These are phyloP conservation scores for Sphyrna mokarran DNA, from an alignment of 2,113 vertebrate species.

Conservation along the genomic window DNA sequence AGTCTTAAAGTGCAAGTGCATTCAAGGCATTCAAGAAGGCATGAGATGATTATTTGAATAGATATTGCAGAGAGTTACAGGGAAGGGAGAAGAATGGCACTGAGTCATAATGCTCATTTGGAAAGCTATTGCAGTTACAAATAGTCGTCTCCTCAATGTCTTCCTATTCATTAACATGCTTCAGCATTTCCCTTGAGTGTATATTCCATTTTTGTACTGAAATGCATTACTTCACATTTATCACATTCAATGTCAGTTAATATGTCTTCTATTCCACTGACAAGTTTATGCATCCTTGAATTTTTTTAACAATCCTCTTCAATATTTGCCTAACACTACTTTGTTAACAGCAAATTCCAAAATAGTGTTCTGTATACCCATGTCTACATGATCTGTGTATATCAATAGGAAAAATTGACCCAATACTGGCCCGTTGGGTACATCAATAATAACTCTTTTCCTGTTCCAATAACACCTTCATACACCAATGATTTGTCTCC, in stretches of 20 bases:
- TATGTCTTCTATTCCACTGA: not conserved
- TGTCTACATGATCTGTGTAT: not conserved
- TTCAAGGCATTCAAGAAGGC: too few relatives aligned
- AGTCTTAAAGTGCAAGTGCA: too few relatives aligned
- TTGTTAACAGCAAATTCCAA: not conserved
- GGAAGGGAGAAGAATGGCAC: too few relatives aligned
- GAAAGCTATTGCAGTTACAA: too few relatives aligned
- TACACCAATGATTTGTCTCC: not conserved
- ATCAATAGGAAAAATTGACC: not conserved
- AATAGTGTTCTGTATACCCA: not conserved
- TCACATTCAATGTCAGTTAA: not conserved
- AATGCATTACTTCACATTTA: not conserved
- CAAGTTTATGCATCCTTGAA: not conserved
- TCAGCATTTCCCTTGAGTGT: not conserved
- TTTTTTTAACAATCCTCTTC: not conserved
- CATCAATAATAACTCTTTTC: not conserved
- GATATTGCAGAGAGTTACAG: too few relatives aligned
- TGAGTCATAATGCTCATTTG: too few relatives aligned
- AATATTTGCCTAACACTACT: not conserved
- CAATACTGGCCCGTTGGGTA: not conserved
- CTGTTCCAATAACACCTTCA: not conserved
- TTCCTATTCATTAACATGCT: not conserved
- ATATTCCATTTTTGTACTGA: not conserved
- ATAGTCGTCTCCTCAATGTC: not conserved
- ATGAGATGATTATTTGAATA: too few relatives aligned